Base-by-base conservation (phyloP, 2,888 invertebrate genomes). In the Euphydryas editha region DNA sequence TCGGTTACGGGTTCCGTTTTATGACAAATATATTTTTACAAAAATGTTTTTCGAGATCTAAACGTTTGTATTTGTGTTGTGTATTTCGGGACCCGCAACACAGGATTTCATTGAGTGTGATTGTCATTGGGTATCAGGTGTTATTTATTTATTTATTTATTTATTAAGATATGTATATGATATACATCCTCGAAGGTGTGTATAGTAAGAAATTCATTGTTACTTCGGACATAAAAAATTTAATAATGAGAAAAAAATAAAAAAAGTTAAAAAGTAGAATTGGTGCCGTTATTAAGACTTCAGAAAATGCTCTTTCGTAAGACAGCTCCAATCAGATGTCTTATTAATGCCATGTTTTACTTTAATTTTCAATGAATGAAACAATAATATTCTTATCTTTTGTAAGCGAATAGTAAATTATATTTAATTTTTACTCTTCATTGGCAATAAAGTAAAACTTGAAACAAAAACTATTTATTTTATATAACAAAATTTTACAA, bases 291-390 rank as follows among this genome's bases (percentile, higher is more conserved):
- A 30, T 62, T 62, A 62, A 55, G 62, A 62, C 46, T 44, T 46
- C 55, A 36, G 30, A 54, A 20, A 55, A 46, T 56, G 62, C 36
- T 36, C 55, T 56, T 62, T 62, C 55, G 20, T 62, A 62, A 54
- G 44, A 61, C 18, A 54, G 18, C 55, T 17, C 54, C 49, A 55
- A 30, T 62, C 13, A 39, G 62, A 20, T 46, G 46, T 36, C 46
- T 55, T 56, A 55, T 44, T 62, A 47, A 56, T 47, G 46, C 46
- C 54, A 10, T 13, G 10, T 54, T 30, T 3, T 54, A 54, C 54
- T 54, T 30, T 30, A 17, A 36, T 54, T 30, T 30, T 36, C n/a
- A 24, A 15, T 24, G 15, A 51, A 51, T 51, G 15, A 24, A n/a
- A 51, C 51, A 51, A 24, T 51, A 11, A 6, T 24, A 13, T 17